Conservation (phyloP, 2,113 vertebrate genomes). For the Ceyx margarethae region DNA sequence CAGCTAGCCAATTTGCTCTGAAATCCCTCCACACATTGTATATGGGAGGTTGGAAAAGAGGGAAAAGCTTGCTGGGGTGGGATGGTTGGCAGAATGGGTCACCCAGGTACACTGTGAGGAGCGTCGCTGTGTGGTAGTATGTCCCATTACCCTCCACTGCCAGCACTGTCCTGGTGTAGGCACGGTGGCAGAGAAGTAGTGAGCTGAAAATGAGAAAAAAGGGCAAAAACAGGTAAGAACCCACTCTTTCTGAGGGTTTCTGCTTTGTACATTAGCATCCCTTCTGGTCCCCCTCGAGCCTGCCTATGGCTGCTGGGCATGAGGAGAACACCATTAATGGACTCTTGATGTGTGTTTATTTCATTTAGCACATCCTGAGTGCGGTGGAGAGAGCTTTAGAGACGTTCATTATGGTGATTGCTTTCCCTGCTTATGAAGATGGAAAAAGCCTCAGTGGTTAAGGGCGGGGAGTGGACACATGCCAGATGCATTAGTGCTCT, state of each 20-base stretch:
- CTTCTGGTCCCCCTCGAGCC: neutral
- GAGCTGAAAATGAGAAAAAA: neutral
- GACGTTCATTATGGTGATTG: neutral
- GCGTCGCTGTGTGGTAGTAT: neutral
- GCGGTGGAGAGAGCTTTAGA: neutral
- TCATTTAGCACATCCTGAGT: slow-evolving; percentile 32
- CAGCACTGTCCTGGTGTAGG: neutral
- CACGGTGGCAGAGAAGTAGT: neutral
- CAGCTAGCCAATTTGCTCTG: neutral
- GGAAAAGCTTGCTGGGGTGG: neutral
- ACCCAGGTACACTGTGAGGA: neutral
- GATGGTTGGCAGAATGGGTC: neutral
- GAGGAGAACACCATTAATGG: neutral
- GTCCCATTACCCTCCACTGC: neutral
- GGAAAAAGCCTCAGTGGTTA: slow-evolving; percentile 40
- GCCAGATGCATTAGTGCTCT: neutral
- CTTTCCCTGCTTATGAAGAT: slow-evolving; percentile 49
- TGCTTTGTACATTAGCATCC: neutral
- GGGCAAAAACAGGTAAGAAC: neutral
- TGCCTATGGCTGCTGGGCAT: neutral
- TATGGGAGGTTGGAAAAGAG: neutral
- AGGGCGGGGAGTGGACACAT: neutral
- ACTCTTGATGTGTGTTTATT: slow-evolving; percentile 39
- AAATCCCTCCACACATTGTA: fast-evolving
- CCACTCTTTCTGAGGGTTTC: neutral